phyloP scores from a whole-genome alignment of 2,113 vertebrate species.

The Rissa tridactyla region DNA sequence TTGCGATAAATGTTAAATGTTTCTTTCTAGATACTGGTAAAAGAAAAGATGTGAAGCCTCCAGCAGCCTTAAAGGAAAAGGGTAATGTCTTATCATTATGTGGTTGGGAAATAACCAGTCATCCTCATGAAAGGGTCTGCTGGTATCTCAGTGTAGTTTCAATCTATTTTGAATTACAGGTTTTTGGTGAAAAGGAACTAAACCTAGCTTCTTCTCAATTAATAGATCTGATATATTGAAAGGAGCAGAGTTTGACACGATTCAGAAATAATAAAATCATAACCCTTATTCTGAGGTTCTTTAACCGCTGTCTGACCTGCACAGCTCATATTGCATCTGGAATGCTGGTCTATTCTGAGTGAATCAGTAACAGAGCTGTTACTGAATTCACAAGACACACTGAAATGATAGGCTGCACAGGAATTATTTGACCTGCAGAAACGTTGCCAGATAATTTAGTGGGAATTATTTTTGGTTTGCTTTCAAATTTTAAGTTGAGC shows the following conservation, averaged over 20 bases:
- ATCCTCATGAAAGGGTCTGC: background rate
- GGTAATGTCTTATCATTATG: constrained; percentile 53
- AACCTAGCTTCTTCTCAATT: background rate
- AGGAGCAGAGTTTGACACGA: background rate
- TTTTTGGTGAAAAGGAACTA: background rate
- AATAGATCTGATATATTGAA: background rate
- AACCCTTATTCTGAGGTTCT: background rate
- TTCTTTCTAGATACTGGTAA: constrained; percentile 66
- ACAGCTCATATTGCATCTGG: background rate
- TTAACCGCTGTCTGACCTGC: background rate
- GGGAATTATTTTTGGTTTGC: background rate
- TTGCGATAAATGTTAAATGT: constrained; percentile 55
- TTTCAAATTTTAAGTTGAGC: background rate
- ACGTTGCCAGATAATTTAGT: background rate
- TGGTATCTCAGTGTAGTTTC: background rate
- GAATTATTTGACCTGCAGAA: background rate
- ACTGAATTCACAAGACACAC: background rate
- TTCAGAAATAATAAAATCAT: background rate
- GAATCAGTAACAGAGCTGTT: background rate
- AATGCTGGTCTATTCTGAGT: background rate
- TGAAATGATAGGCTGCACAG: background rate
- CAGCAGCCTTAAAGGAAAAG: constrained; percentile 64
- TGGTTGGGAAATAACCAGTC: background rate
- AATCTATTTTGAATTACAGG: background rate
- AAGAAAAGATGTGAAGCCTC: constrained; percentile 64